Evolutionary conservation across 2,888 invertebrate genomes (phyloP), one percentile per base, ranked within the genome.

Genomic region (Liodrosophila aerea): DNA sequence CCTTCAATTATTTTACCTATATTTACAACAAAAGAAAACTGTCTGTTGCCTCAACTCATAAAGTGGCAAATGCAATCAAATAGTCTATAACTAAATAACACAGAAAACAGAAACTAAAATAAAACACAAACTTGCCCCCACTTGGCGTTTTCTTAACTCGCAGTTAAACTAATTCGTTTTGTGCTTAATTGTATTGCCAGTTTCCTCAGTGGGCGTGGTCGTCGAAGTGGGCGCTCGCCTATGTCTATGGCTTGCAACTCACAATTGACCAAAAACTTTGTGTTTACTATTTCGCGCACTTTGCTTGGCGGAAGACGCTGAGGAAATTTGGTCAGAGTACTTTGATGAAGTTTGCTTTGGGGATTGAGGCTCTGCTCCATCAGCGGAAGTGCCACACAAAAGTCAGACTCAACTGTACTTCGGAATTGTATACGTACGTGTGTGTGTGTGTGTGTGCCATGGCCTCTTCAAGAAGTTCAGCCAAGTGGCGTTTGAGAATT

Each of bases 241-340:
- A 43, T 52, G 29, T 46, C 33, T 52, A 27, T 34, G 15, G 57
- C 73, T 73, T 69, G 57, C 69, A 54, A 67, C 62, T 69, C 73
- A 73, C 73, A 67, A 69, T 81, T 69, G 73, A 63, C 63, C 56
- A 39, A 61, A 81, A 84, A 84, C 69, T 77, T 84, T 80, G 44
- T 69, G 62, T 59, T 72, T 74, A 59, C 67, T 44, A 59, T 46
- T 68, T 80, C 52, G 54, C 69, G 45, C 69, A 36, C 44, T 52
- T 66, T 52, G 33, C 29, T n/a, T n/a, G n/a, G n/a, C 9, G 30
- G 52, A 51, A 46, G 69, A 56, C 52, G 70, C 49, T 58, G 52
- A 72, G 73, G 57, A 84, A 80, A 69, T 69, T 69, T 57, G 81
- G 81, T 62, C 76, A 62, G 64, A 60, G 53, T 58, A 76, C 73